Evolutionary conservation across 2,888 invertebrate species (phyloP).

Genomic region (Leptinotarsa tumamoca): DNA sequence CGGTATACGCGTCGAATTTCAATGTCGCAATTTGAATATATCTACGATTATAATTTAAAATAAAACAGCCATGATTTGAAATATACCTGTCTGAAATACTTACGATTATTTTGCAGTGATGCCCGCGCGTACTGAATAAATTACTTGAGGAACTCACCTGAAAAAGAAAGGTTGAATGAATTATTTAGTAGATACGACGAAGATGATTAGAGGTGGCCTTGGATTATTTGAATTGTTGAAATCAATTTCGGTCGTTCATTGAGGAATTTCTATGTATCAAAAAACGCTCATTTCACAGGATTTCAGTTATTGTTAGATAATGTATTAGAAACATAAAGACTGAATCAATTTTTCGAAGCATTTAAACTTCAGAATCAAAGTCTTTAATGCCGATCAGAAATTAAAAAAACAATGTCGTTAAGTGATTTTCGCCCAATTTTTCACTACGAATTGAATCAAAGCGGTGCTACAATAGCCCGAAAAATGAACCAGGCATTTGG

Average conservation of each 20-base stretch:
- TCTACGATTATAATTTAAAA: constrained; percentile 16
- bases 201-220: background rate
- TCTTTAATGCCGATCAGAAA: no score
- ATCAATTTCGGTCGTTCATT: background rate
- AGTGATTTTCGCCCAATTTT: no score
- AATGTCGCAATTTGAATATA: constrained; percentile 17
- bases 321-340: no score
- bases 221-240: background rate
- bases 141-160: constrained; percentile 20
- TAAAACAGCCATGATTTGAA: constrained; percentile 10
- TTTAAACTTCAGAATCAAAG: no score
- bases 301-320: no score
- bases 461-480: no score
- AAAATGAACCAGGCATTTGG: no score
- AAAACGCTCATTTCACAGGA: background rate
- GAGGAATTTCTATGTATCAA: background rate
- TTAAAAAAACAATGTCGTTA: no score
- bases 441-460: no score
- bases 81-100: constrained; percentile 16
- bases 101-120: background rate
- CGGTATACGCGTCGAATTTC: background rate
- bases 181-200: background rate
- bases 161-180: constrained; percentile 16
- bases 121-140: background rate
- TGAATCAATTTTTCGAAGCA: no score